These are phyloP conservation scores for Camponotus floridanus DNA, from an alignment of 1,140 invertebrate genomes.

Conservation along the genomic window DNA sequence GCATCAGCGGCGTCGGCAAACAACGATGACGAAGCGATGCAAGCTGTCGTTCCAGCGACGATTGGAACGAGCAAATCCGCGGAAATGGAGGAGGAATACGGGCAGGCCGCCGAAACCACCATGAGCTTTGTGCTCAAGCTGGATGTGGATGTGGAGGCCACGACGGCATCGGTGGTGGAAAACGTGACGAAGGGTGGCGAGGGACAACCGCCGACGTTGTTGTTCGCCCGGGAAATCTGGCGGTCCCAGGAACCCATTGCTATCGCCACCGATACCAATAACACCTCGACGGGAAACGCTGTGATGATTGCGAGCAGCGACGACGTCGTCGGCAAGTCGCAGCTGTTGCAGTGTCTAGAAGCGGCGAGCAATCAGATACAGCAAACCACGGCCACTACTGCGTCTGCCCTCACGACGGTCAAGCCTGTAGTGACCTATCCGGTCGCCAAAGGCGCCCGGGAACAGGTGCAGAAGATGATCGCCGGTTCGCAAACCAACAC, in stretches of 20 bases:
- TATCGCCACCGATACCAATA: neutral
- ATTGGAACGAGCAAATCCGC: constrained; percentile 1
- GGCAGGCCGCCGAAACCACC: constrained; percentile 75
- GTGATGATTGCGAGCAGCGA: constrained; percentile 18
- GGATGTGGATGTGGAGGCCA: constrained; percentile 73
- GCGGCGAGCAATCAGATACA: neutral
- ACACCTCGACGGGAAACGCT: neutral
- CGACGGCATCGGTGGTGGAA: constrained; percentile 54
- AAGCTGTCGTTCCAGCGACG: constrained; percentile 26
- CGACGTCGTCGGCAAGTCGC: constrained; percentile 22
- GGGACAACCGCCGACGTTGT: constrained; percentile 3
- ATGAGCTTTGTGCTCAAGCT: constrained; percentile 81
- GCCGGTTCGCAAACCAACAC: constrained; percentile 73
- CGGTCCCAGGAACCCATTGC: constrained; percentile 7
- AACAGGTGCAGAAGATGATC: constrained; percentile 62
- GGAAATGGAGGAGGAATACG: constrained; percentile 45
- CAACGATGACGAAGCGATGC: constrained; percentile 36
- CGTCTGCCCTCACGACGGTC: constrained; percentile 52
- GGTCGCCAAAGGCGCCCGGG: constrained; percentile 65
- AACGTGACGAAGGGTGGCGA: constrained; percentile 44
- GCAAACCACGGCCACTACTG: constrained; percentile 19
- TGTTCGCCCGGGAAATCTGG: constrained; percentile 31
- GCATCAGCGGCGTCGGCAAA: constrained; percentile 4
- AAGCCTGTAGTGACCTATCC: constrained; percentile 73
- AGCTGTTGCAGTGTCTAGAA: constrained; percentile 65